phyloP scores from a whole-genome alignment of 2,113 vertebrate genomes.

The Toxotes jaculatrix region DNA sequence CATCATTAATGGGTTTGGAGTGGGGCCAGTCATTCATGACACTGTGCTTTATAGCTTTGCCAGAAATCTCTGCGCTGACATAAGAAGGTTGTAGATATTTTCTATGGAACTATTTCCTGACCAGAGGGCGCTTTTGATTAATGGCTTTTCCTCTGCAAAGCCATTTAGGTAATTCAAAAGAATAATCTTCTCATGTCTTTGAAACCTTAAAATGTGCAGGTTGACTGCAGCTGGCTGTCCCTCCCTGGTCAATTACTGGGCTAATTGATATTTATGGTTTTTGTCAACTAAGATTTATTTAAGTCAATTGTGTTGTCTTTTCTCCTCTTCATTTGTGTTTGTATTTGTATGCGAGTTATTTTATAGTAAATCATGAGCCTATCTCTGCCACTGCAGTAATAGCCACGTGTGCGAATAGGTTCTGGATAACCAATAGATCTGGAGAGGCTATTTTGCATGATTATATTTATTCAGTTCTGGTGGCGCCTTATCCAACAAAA shows the following conservation, averaged over 20 bases:
- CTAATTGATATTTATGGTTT: conserved; percentile 75
- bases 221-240: conserved; percentile 53
- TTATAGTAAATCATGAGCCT: conserved; percentile 10
- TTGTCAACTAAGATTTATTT: conserved; percentile 58
- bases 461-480: conserved; percentile 71
- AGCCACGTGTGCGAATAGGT: conserved; percentile 47
- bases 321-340: conserved; percentile 22
- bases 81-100: conserved; percentile 95
- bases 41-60: conserved; percentile 91
- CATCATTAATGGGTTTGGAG: conserved; percentile 95
- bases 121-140: conserved; percentile 90
- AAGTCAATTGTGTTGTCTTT: conserved; percentile 57
- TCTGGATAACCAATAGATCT: conserved; percentile 48
- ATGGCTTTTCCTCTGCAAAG: conserved; percentile 87
- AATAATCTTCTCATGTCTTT: conserved; percentile 83
- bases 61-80: conserved; percentile 89
- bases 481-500: conserved; percentile 61
- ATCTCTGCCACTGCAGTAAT: conserved; percentile 13
- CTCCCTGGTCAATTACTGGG: conserved; percentile 65
- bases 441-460: conserved; percentile 65
- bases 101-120: conserved; percentile 92
- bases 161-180: conserved; percentile 91
- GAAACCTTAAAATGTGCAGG: conserved; percentile 66
- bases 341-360: conserved; percentile 12
- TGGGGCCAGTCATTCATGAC: conserved; percentile 96